phyloP scores from a whole-genome alignment of 2,888 invertebrate species.

The Spialia ferax region DNA sequence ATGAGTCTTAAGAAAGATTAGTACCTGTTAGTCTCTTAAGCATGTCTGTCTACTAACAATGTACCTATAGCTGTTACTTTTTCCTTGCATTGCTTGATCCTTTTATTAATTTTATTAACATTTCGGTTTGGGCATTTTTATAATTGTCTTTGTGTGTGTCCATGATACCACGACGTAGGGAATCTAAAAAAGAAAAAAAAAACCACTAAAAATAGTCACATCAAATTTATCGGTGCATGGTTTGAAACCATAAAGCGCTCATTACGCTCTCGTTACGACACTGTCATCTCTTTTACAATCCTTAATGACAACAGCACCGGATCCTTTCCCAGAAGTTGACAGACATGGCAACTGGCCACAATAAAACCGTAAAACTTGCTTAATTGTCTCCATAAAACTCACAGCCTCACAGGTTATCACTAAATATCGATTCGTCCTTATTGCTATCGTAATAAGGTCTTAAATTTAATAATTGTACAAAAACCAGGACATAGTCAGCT shows the following conservation, averaged over 20 bases:
- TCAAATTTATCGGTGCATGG: conserved; percentile 46
- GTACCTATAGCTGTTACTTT: too few species aligned
- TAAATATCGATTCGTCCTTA: not conserved
- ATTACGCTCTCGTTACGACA: conserved; percentile 72
- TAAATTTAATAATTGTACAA: not conserved
- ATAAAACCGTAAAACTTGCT: conserved; percentile 80
- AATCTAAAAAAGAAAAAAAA: not conserved
- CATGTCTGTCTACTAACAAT: too few species aligned
- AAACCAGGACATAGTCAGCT: not conserved
- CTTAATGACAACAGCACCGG: conserved; percentile 69
- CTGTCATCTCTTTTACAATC: conserved; percentile 80
- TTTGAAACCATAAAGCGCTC: conserved; percentile 64
- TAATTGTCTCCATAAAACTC: conserved; percentile 73
- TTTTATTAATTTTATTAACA: too few species aligned
- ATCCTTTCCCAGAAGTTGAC: conserved; percentile 79
- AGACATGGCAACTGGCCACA: conserved; percentile 62
- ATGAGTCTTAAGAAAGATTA: too few species aligned
- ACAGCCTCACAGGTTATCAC: not conserved
- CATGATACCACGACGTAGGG: too few species aligned
- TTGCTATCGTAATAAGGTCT: not conserved
- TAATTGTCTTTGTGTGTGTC: too few species aligned
- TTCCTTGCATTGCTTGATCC: too few species aligned
- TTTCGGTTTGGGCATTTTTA: too few species aligned
- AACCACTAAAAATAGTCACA: conserved; percentile 34
- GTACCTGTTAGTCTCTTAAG: too few species aligned